Conservation (phyloP, 1,140 invertebrate genomes). For the Cecropterus lyciades region DNA sequence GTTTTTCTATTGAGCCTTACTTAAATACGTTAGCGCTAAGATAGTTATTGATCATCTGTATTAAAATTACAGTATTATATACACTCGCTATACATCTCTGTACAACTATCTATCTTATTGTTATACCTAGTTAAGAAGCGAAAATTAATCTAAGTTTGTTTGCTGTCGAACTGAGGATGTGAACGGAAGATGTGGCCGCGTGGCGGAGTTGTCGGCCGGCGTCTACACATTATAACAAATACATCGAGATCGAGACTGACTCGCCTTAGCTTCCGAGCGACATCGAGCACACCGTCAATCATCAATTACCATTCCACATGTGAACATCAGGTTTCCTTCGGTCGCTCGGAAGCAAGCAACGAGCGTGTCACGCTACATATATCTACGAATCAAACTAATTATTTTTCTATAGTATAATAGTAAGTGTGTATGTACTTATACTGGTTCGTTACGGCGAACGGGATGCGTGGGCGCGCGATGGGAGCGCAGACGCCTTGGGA, state of each 20-base stretch:
- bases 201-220: constrained; percentile 69
- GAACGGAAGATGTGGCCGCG: constrained; percentile 68
- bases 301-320: neutral
- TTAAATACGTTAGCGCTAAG: constrained; percentile 78
- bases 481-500: constrained; percentile 72
- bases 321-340: neutral
- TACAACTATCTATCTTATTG: constrained; percentile 79
- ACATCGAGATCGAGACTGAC: constrained; percentile 70
- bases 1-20: constrained; percentile 72
- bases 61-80: constrained; percentile 81
- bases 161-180: constrained; percentile 75
- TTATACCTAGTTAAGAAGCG: constrained; percentile 71
- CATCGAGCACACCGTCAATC: neutral
- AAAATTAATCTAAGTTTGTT: constrained; percentile 55
- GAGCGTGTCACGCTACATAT: constrained; percentile 70
- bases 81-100: constrained; percentile 78
- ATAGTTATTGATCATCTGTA: constrained; percentile 75
- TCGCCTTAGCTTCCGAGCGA: constrained; percentile 44
- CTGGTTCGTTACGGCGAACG: constrained; percentile 72
- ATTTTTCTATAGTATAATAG: constrained; percentile 83
- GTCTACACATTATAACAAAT: constrained; percentile 82
- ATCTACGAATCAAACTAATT: constrained; percentile 83
- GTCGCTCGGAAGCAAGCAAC: constrained; percentile 44
- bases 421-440: constrained; percentile 77
- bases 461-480: constrained; percentile 55